Conservation (phyloP, 1,140 invertebrate species). For the Vanessa tameamea region DNA sequence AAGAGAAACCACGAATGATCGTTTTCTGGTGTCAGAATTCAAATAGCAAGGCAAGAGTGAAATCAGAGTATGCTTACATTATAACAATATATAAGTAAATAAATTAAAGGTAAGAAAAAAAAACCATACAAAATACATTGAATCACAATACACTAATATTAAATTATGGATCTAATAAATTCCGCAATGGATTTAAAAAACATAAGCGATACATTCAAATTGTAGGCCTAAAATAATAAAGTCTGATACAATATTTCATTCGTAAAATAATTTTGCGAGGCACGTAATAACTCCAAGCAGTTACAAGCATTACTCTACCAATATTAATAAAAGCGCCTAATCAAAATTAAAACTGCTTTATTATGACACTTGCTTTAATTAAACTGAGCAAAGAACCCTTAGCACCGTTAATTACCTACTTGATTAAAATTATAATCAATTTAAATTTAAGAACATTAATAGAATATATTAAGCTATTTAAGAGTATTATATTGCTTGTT, state of each 20-base stretch:
- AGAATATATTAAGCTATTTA: not conserved
- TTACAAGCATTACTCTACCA: not conserved
- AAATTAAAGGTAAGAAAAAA: too few relatives aligned
- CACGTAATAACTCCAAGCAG: not conserved
- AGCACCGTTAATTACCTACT: constrained; percentile 20
- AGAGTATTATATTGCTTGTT: too few relatives aligned
- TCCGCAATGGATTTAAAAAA: too few relatives aligned
- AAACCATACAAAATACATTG: too few relatives aligned
- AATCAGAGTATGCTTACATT: too few relatives aligned
- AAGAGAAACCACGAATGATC: too few relatives aligned
- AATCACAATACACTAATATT: too few relatives aligned
- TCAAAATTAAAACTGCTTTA: constrained; percentile 32
- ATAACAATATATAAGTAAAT: too few relatives aligned
- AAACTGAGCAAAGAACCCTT: constrained; percentile 26
- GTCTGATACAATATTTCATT: not conserved
- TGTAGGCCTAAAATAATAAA: not conserved
- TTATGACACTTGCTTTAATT: constrained; percentile 34
- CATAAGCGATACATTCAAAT: not conserved
- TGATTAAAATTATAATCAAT: constrained; percentile 21
- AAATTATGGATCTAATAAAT: too few relatives aligned
- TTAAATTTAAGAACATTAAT: not conserved
- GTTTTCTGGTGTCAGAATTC: too few relatives aligned
- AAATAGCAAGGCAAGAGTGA: too few relatives aligned
- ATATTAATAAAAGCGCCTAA: constrained; percentile 25
- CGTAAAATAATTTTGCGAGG: not conserved